Evolutionary conservation across 2,888 invertebrate genomes (phyloP).

Genomic region (Ypsolopha sequella): DNA sequence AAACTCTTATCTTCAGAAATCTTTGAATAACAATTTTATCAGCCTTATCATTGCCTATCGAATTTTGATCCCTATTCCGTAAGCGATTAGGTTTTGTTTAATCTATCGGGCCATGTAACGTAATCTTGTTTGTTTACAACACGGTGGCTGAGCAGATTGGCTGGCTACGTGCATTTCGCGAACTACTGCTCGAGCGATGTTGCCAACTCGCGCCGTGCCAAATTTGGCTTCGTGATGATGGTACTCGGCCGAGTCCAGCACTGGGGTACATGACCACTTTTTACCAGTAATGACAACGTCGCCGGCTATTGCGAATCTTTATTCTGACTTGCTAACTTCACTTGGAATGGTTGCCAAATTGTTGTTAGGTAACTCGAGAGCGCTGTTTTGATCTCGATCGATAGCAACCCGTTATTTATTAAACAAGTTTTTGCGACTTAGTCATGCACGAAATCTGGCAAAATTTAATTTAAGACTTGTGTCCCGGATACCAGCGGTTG

Average conservation of each 20-base stretch:
- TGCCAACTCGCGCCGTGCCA: conserved; percentile 59
- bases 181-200: conserved; percentile 22
- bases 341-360: conserved; percentile 8
- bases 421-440: too few species aligned
- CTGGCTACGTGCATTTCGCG: conserved; percentile 17
- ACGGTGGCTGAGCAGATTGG: conserved; percentile 27
- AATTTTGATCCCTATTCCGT: conserved; percentile 20
- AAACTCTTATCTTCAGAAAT: conserved; percentile 18
- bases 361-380: background rate
- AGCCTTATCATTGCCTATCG: conserved; percentile 8
- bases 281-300: conserved; percentile 22
- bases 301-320: conserved; percentile 22
- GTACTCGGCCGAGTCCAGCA: conserved; percentile 5
- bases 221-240: conserved; percentile 46
- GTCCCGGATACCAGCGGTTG: too few species aligned
- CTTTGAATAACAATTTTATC: conserved; percentile 39
- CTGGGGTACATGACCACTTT: conserved; percentile 23
- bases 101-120: conserved; percentile 35
- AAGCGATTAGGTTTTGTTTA: conserved; percentile 28
- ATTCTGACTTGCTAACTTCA: conserved; percentile 24
- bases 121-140: conserved; percentile 55
- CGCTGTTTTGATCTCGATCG: conserved; percentile 4
- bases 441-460: too few species aligned
- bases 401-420: conserved; percentile 6
- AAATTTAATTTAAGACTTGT: too few species aligned